Evolutionary conservation across 2,113 vertebrate species (phyloP).

Genomic region (Chloropsis hardwickii): DNA sequence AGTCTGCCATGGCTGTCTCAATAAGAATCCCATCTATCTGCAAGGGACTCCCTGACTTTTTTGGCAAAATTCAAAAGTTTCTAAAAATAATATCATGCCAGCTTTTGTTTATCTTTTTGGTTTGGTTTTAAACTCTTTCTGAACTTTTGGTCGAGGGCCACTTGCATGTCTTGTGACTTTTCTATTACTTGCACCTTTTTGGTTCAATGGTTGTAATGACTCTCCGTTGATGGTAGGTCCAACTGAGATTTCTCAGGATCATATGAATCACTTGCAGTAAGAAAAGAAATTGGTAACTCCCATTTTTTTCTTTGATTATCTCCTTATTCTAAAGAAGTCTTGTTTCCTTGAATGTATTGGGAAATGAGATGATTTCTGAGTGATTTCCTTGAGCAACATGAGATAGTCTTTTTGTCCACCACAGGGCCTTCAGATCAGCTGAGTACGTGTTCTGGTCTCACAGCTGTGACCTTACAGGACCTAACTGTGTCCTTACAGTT

Average conservation of each 20-base stretch:
- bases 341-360: neutral
- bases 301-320: neutral
- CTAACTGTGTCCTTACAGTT: neutral
- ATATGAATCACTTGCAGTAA: neutral
- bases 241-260: neutral
- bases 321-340: neutral
- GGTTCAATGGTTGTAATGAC: neutral
- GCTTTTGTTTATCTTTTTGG: neutral
- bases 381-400: neutral
- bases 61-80: neutral
- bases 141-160: accelerated
- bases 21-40: neutral
- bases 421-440: neutral
- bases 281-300: neutral
- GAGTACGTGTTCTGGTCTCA: neutral
- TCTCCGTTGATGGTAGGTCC: neutral
- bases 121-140: neutral
- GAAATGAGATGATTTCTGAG: neutral
- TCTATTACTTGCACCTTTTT: neutral
- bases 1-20: neutral
- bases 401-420: neutral
- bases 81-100: neutral
- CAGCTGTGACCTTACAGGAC: no score
- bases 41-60: neutral
- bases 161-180: neutral